Evolutionary conservation across 2,888 invertebrate species (phyloP).

Genomic region (Athripsodes cinereus): DNA sequence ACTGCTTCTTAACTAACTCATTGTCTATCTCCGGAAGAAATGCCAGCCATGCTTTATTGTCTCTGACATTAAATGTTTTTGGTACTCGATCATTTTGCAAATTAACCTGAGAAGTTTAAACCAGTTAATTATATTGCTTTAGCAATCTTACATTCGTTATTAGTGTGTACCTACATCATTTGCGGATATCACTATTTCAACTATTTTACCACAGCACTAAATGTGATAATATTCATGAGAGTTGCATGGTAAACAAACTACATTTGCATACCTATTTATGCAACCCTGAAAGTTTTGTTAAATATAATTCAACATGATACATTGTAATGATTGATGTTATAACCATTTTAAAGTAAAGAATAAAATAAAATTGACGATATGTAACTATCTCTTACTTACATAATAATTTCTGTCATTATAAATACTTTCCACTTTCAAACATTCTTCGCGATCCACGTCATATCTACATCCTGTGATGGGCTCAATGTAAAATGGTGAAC

Average conservation of each 20-base stretch:
- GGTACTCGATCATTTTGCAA: slow-evolving; percentile 46
- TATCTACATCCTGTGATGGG: slow-evolving; percentile 69
- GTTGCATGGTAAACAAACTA: neutral
- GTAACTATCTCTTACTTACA: slow-evolving; percentile 40
- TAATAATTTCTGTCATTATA: slow-evolving; percentile 87
- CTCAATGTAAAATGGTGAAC: slow-evolving; percentile 73
- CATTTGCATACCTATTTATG: neutral
- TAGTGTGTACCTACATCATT: too few species aligned
- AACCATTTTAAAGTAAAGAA: slow-evolving; percentile 5
- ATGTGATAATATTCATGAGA: too few species aligned
- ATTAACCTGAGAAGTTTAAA: slow-evolving; percentile 46
- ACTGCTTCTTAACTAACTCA: slow-evolving; percentile 62
- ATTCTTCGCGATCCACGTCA: slow-evolving; percentile 52
- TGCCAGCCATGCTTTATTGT: slow-evolving; percentile 64
- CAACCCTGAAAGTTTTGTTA: neutral
- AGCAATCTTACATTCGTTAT: too few species aligned
- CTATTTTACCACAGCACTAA: too few species aligned
- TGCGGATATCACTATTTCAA: slow-evolving; percentile 4
- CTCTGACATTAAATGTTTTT: slow-evolving; percentile 57
- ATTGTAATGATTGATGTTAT: slow-evolving; percentile 2
- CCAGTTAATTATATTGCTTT: too few species aligned
- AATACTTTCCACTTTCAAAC: slow-evolving; percentile 73
- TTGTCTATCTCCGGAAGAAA: slow-evolving; percentile 61
- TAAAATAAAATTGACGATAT: too few species aligned
- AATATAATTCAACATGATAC: neutral